Base-by-base conservation (phyloP, 2,113 vertebrate genomes). In the Salvelinus alpinus region DNA sequence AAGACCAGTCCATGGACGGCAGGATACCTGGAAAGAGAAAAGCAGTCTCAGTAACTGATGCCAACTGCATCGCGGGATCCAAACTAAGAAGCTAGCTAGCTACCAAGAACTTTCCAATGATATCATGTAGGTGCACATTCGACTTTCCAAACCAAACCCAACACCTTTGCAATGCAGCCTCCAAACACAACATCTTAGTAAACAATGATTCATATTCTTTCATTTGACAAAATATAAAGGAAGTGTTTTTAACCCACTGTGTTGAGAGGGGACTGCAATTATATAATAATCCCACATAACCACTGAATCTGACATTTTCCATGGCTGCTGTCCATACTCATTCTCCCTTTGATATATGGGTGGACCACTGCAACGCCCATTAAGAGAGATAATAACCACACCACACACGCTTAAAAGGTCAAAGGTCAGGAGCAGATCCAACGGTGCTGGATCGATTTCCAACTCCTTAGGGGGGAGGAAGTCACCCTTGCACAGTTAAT, bases 361-460 rank as follows among this genome's bases (percentile, higher is more conserved):
- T 64, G 65, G 7, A 59, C 11, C 20, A 31, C 71, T 6, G 1
- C 71, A 76, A 72, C 78, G 24, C 38, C 47, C 64, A 79, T 51
- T 25, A 69, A 74, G 60, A 69, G 71, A 76, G 70, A 80, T 81
- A 72, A 51, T 31, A 77, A 12, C 71, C 60, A 59, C 73, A 13
- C 74, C 77, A 31, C 62, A 66, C 31, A 76, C 48, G 67, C 60
- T 66, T 62, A 73, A 12, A 70, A 77, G 73, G 83, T 86, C 83
- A 86, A 74, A 84, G 73, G 81, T 80, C 81, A 84, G 70, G 57
- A 14, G 70, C 80, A 65, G 48, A 51, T 51, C 48, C 48, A 80
- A 25, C 8, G 44, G 57, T 76, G 38, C 78, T 72, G 66, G 72
- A 88, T 91, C 82, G 78, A 87, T 91, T 85, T 79, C 27, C 74